phyloP scores from a whole-genome alignment of 2,888 invertebrate species.

The Metacarcinus magister region DNA sequence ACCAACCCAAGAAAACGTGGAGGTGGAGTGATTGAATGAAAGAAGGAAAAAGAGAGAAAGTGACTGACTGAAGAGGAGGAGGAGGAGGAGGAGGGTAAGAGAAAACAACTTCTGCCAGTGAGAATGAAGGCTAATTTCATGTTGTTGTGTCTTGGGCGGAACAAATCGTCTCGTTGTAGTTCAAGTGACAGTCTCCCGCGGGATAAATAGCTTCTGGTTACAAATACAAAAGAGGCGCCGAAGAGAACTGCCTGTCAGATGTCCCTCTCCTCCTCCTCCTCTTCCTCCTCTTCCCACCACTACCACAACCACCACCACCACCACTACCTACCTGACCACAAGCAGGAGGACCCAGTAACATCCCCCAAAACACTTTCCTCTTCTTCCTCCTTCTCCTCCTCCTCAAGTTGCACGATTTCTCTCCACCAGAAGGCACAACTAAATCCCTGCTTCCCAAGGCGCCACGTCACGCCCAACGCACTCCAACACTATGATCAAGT shows the following conservation, averaged over 20 bases:
- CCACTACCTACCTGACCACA: neutral
- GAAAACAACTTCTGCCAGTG: neutral
- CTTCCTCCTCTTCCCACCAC: neutral
- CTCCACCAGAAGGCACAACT: neutral
- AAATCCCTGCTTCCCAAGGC: neutral
- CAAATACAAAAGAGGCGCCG: neutral
- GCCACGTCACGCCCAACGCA: neutral
- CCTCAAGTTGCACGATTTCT: neutral
- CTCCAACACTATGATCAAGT: neutral
- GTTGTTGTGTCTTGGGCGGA: constrained; percentile 28
- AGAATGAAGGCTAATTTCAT: constrained; percentile 22
- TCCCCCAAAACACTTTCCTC: neutral
- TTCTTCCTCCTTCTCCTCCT: neutral
- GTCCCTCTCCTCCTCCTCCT: neutral
- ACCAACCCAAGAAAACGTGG: neutral
- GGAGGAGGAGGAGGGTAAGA: neutral
- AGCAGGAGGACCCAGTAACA: too few relatives aligned
- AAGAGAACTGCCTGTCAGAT: constrained; percentile 6
- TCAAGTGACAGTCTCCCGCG: neutral
- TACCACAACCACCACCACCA: neutral
- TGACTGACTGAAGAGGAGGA: neutral
- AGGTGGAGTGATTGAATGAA: neutral
- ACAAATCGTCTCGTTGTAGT: neutral
- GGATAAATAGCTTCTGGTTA: constrained; percentile 27
- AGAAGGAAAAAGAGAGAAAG: neutral